These are phyloP conservation scores for Fregata magnificens DNA, from an alignment of 2,113 vertebrate genomes.

Conservation along the genomic window DNA sequence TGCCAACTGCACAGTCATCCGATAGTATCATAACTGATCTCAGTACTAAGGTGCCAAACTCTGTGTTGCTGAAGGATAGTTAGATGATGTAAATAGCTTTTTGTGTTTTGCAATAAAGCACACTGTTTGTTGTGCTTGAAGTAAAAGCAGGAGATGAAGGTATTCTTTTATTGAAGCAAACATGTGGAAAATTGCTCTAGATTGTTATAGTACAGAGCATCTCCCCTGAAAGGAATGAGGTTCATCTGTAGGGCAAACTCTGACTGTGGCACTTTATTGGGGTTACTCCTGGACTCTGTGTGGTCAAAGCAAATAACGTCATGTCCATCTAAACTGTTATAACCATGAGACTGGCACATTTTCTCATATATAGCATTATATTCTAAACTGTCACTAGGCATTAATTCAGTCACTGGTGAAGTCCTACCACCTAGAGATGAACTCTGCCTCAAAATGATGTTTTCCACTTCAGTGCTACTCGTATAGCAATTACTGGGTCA, in stretches of 20 bases:
- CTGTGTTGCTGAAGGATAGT: slow-evolving; percentile 61
- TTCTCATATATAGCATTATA: slow-evolving; percentile 69
- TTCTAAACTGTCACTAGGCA: slow-evolving; percentile 79
- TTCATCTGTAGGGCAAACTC: slow-evolving; percentile 69
- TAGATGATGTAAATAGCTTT: slow-evolving; percentile 82
- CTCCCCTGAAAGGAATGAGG: slow-evolving; percentile 61
- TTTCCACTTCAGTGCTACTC: slow-evolving; percentile 78
- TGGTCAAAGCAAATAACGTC: slow-evolving; percentile 72
- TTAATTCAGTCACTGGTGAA: slow-evolving; percentile 75
- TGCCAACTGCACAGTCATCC: slow-evolving; percentile 18
- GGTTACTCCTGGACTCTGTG: slow-evolving; percentile 61
- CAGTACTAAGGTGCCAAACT: slow-evolving; percentile 11
- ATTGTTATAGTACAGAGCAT: slow-evolving; percentile 60
- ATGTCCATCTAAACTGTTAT: slow-evolving; percentile 56
- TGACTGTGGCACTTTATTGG: slow-evolving; percentile 57
- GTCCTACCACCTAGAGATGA: slow-evolving; percentile 77
- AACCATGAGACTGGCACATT: slow-evolving; percentile 57
- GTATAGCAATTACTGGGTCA: slow-evolving; percentile 75
- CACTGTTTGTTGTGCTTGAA: slow-evolving; percentile 56
- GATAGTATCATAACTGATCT: slow-evolving; percentile 34
- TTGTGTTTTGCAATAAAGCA: slow-evolving; percentile 69
- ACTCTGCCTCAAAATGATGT: slow-evolving; percentile 70
- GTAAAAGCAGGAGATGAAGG: slow-evolving; percentile 67
- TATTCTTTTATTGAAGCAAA: slow-evolving; percentile 77
- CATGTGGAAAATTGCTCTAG: slow-evolving; percentile 77